Evolutionary conservation across 2,797 vertebrate species (phyloP), one percentile per base, ranked within the genome.

Genomic region (Monodelphis domestica): DNA sequence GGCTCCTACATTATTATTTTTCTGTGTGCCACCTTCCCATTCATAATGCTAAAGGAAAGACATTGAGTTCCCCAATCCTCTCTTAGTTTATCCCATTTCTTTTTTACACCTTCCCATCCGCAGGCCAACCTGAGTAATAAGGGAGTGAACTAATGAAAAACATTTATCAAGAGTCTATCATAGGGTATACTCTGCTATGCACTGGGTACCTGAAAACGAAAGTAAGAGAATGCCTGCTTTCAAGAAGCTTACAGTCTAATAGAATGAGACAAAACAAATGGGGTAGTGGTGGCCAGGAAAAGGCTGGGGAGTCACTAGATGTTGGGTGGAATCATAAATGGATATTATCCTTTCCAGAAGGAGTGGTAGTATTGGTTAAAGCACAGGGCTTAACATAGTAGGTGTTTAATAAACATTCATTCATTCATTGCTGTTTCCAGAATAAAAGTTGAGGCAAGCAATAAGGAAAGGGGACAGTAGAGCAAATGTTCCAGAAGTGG

Each of bases 1-100:
- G 95, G 33, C 53, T 93, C 91, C 95, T 94, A 57, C 38, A 93
- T 93, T 93, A 92, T 93, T 94, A 93, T 95, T 92, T 97, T 95
- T 90, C 94, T 89, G 94, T 57, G 90, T 88, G 95, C 92, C 89
- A 91, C 56, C n/a, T 96, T 96, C 53, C 90, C 93, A 11, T 95
- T 97, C 95, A 95, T 93, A 94, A 92, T 91, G 70, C 88, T 94
- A 94, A 94, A 50, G 84, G 24, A 45, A 56, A 94, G 54, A 52
- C 93, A 84, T 90, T 96, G 56, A 95, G 91, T 95, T 94, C 91
- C 95, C 92, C 17, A 92, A 90, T 96, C 53, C 95, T 95, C 53
- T 92, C 29, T 94, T 87, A 95, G 3, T 5, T 84, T 51, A 14
- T 92, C 28, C 45, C 14, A 89, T 91, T 94, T 54, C 52, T 94